phyloP scores from a whole-genome alignment of 2,113 vertebrate species.

The Anseranas semipalmata region DNA sequence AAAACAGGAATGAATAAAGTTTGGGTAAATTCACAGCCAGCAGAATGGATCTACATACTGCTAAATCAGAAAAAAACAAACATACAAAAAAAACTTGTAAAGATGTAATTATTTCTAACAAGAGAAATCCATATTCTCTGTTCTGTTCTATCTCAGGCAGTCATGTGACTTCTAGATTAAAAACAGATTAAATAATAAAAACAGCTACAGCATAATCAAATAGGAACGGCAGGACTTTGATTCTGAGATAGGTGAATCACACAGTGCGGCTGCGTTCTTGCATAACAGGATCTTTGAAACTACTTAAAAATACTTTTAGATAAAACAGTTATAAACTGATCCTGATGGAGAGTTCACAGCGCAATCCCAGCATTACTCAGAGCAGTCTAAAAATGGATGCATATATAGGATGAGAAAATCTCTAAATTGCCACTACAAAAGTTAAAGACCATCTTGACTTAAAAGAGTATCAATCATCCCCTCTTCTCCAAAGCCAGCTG shows the following conservation, averaged over 20 bases:
- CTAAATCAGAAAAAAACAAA: background rate
- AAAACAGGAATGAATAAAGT: background rate
- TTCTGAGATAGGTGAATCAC: background rate
- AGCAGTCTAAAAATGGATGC: background rate
- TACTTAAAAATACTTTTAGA: background rate
- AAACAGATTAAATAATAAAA: background rate
- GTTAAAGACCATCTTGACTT: background rate
- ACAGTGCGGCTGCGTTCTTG: background rate
- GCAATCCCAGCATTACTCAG: background rate
- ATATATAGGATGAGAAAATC: background rate
- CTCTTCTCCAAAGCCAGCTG: background rate
- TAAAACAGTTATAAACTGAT: background rate
- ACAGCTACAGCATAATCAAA: background rate
- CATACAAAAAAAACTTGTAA: background rate
- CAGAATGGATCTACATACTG: background rate
- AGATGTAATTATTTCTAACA: background rate
- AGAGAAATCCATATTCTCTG: background rate
- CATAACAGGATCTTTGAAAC: background rate
- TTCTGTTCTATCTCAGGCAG: background rate
- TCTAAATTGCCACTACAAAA: background rate
- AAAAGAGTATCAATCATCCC: background rate
- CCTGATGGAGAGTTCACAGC: background rate
- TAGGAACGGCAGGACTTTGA: constrained; percentile 6
- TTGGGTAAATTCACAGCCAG: background rate
- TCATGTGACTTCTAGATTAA: background rate